Evolutionary conservation across 1,140 invertebrate genomes (phyloP).

Genomic region (Holotrichia oblita): DNA sequence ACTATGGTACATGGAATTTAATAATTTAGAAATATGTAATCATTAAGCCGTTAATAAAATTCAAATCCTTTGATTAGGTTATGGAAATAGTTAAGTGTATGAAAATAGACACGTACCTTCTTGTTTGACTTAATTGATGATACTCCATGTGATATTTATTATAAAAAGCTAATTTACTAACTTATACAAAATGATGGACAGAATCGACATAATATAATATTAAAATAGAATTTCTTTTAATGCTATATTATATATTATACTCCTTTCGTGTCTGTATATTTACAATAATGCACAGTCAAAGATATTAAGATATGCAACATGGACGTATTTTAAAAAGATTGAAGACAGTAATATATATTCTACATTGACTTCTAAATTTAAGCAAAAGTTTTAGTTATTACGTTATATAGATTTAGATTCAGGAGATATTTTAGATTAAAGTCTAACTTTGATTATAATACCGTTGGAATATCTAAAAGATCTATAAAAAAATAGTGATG

Average conservation of each 20-base stretch:
- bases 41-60: constrained; percentile 24
- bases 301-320: constrained; percentile 41
- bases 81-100: neutral
- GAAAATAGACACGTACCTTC: neutral
- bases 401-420: constrained; percentile 14
- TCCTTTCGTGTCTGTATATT: constrained; percentile 12
- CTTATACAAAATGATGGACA: constrained; percentile 35
- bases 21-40: too few relatives aligned
- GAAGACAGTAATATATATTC: constrained; percentile 37
- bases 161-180: constrained; percentile 40
- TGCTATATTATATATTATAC: neutral
- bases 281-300: constrained; percentile 34
- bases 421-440: neutral
- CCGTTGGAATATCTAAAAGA: neutral
- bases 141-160: constrained; percentile 22
- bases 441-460: neutral
- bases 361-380: constrained; percentile 15
- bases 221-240: constrained; percentile 35
- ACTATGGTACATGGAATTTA: too few relatives aligned
- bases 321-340: constrained; percentile 40
- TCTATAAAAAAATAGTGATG: too few relatives aligned
- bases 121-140: neutral
- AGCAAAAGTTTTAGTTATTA: neutral
- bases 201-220: constrained; percentile 40
- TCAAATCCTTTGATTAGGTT: neutral